Evolutionary conservation across 2,113 vertebrate genomes (phyloP), one percentile per base, ranked within the genome.

Genomic region (Albula goreensis): DNA sequence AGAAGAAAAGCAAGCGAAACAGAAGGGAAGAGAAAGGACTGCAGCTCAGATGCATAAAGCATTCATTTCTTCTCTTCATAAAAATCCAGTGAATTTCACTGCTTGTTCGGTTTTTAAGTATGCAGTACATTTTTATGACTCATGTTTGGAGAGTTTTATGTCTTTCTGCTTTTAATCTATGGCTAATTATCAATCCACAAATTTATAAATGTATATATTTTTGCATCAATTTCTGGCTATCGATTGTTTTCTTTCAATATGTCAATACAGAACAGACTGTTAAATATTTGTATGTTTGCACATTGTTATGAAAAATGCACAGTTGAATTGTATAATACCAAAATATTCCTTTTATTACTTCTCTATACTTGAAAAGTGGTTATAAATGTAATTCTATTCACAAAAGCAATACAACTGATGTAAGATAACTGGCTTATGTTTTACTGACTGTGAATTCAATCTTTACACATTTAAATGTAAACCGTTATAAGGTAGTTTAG

Each of bases 1-100:
- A 12, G 31, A 56, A 85, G 15, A 60, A 10, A 22, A 85, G n/a
- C 2, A 52, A 51, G 19, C 63, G 31, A 81, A 78, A 85, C 93
- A 82, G 93, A 66, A 87, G 86, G 79, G 41, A 1, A 66, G 56
- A 12, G 41, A 13, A 22, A 50, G 60, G 22, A 63, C 48, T 49
- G 41, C 25, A 83, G 48, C 60, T 17, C 15, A 50, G 48, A 25
- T 41, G 15, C 81, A 31, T 22, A 31, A 7, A 11, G 52, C 2
- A 31, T 77, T 77, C 3, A 31, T 56, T 17, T 9, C 74, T 31
- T 25, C 74, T 10, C 10, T 25, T 77, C 3, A 56, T 9, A 41
- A 56, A 56, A 56, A 9, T 56, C 53, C 53, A 6, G 12, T 56
- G 53, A 56, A 56, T 56, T 56, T 56, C 12, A 56, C 31, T 41